A percentile compares a stretch with the other conserved stretches of the same genome.
These are phyloP conservation scores for Platygyra sinensis DNA, from an alignment of 64 coral and sea anemone species.

Conservation along the genomic window DNA sequence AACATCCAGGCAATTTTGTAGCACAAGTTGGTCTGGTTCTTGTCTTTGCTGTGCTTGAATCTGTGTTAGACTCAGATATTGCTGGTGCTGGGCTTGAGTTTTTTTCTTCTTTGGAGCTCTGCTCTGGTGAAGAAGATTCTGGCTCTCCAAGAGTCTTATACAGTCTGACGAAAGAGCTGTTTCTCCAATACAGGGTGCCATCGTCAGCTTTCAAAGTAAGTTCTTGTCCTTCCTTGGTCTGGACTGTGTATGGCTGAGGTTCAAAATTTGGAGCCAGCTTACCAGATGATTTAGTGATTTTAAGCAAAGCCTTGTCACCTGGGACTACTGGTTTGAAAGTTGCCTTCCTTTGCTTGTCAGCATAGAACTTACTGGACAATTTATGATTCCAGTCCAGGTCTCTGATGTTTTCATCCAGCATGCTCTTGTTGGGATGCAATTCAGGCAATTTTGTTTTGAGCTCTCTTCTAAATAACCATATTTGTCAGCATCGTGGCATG, in stretches of 20 bases:
- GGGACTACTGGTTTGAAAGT: background rate
- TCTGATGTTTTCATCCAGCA: too few species aligned
- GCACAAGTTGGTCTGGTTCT: background rate
- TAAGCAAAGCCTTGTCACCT: constrained; percentile 49
- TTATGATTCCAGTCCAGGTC: background rate
- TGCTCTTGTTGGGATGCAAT: too few species aligned
- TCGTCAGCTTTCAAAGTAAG: constrained; percentile 44
- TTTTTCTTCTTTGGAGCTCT: too few species aligned
- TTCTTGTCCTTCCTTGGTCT: constrained; percentile 45
- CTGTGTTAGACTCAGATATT: background rate
- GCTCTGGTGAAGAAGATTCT: too few species aligned
- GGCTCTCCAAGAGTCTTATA: constrained; percentile 3
- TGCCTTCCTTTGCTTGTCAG: background rate
- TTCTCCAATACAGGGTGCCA: constrained; percentile 26
- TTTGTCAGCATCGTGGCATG: too few species aligned
- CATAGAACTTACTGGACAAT: background rate
- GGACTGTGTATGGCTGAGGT: constrained; percentile 45
- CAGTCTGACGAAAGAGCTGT: constrained; percentile 44
- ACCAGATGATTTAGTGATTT: constrained; percentile 41
- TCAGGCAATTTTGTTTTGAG: too few species aligned
- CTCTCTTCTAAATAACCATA: too few species aligned
- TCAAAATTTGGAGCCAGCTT: constrained; percentile 36
- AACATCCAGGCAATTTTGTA: constrained; percentile 34
- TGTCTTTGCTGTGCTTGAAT: constrained; percentile 23
- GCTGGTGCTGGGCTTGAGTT: background rate